A percentile compares a stretch with the other conserved stretches of the same genome.
phyloP scores from a whole-genome alignment of 2,888 invertebrate genomes.

The Hedychridium roseum region DNA sequence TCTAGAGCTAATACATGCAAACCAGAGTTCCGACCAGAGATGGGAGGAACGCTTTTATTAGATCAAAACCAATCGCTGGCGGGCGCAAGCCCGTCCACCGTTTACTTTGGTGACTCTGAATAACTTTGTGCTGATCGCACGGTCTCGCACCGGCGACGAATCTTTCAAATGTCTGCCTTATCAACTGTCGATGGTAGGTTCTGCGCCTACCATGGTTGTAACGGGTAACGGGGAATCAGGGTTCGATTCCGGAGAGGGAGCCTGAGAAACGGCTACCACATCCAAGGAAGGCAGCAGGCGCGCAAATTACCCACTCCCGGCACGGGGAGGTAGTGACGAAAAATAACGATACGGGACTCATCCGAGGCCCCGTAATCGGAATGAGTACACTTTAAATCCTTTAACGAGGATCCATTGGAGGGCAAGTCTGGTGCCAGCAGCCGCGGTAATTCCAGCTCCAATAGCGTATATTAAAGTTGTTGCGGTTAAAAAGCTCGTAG shows the following conservation, averaged over 20 bases:
- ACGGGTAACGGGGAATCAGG: conserved; percentile 79
- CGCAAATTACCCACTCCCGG: conserved; percentile 72
- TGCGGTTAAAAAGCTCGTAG: conserved; percentile 72
- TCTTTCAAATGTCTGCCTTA: too few species aligned
- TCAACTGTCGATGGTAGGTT: too few species aligned
- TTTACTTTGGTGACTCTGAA: too few species aligned
- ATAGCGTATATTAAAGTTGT: conserved; percentile 70
- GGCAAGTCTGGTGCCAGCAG: conserved; percentile 75
- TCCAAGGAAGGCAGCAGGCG: conserved; percentile 78
- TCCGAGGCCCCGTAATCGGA: conserved; percentile 68
- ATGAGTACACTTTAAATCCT: conserved; percentile 69
- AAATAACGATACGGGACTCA: conserved; percentile 71
- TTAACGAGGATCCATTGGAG: conserved; percentile 71
- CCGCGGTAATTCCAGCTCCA: conserved; percentile 75
- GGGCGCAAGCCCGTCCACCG: too few species aligned
- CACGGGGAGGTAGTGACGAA: conserved; percentile 71
- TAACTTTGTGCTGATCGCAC: too few species aligned
- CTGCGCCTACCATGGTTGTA: conserved; percentile 73
- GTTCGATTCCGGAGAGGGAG: conserved; percentile 78
- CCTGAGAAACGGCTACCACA: conserved; percentile 76
- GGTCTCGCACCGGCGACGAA: too few species aligned
- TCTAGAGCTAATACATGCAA: conserved; percentile 74
- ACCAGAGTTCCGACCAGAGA: conserved; percentile 64
- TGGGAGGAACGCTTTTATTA: conserved; percentile 41
- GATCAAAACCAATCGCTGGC: too few species aligned